phyloP scores from a whole-genome alignment of 2,888 invertebrate species.

The Nephrotoma guestfalica region DNA sequence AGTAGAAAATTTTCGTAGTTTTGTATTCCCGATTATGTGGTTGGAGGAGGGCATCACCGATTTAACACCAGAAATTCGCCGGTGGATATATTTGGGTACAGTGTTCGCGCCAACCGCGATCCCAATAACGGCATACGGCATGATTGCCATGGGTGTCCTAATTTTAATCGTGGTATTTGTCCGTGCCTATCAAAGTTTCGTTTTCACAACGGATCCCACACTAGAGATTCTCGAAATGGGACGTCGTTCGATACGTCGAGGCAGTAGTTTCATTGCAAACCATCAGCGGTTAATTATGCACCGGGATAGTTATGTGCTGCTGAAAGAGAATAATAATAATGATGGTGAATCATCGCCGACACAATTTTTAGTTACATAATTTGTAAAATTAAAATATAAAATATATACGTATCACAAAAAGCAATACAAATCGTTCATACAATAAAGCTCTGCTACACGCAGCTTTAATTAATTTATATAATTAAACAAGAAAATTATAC shows the following conservation, averaged over 20 bases:
- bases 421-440: not conserved
- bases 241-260: slow-evolving; percentile 51
- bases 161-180: slow-evolving; percentile 51
- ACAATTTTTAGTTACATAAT: not conserved
- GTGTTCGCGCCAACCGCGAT: slow-evolving; percentile 58
- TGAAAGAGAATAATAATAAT: slow-evolving; percentile 18
- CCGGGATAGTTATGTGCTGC: slow-evolving; percentile 27
- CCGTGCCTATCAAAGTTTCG: slow-evolving; percentile 58
- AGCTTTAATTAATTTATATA: not conserved
- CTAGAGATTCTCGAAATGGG: slow-evolving; percentile 66
- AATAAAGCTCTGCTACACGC: not conserved
- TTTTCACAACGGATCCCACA: slow-evolving; percentile 48
- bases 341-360: slow-evolving; percentile 6
- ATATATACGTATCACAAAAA: not conserved
- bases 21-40: slow-evolving; percentile 80
- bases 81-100: slow-evolving; percentile 69
- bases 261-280: slow-evolving; percentile 34
- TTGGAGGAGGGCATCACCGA: slow-evolving; percentile 63
- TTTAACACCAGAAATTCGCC: slow-evolving; percentile 59
- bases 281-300: slow-evolving; percentile 25
- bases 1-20: slow-evolving; percentile 62
- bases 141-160: slow-evolving; percentile 52
- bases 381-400: not conserved
- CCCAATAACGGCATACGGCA: slow-evolving; percentile 54
- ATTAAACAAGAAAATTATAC: not conserved